These are phyloP conservation scores for Spicauda simplicius DNA, from an alignment of 2,888 invertebrate genomes.

Conservation along the genomic window DNA sequence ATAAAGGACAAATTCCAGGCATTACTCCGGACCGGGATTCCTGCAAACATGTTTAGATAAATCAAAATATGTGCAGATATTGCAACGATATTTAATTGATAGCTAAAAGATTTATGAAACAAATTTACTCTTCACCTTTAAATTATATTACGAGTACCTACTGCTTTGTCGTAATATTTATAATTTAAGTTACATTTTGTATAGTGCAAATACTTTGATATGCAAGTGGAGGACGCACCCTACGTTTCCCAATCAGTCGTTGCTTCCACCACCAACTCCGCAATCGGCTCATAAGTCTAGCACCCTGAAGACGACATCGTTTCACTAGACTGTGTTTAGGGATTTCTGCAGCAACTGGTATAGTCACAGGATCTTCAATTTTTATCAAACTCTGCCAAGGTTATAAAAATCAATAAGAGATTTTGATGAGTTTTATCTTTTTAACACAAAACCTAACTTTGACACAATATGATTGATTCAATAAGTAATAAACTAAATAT, in stretches of 20 bases:
- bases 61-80: background rate
- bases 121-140: too few relatives aligned
- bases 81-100: too few relatives aligned
- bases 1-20: conserved; percentile 61
- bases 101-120: too few relatives aligned
- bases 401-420: background rate
- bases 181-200: too few relatives aligned
- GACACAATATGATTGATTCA: too few relatives aligned
- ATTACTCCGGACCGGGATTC: conserved; percentile 52
- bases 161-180: too few relatives aligned
- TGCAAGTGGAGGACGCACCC: conserved; percentile 48
- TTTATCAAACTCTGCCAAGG: background rate
- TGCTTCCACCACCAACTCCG: conserved; percentile 78
- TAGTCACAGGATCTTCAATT: background rate
- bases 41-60: conserved; percentile 44
- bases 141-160: too few relatives aligned
- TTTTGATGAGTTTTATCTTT: background rate
- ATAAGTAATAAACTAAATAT: too few relatives aligned
- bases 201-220: too few relatives aligned
- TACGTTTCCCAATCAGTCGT: conserved; percentile 62
- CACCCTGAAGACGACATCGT: conserved; percentile 68
- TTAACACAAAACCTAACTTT: too few relatives aligned
- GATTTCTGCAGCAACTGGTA: background rate
- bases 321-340: conserved; percentile 57
- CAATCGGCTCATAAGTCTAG: conserved; percentile 65